Base-by-base conservation (phyloP, 2,888 invertebrate species). In the Diaprepes abbreviatus region DNA sequence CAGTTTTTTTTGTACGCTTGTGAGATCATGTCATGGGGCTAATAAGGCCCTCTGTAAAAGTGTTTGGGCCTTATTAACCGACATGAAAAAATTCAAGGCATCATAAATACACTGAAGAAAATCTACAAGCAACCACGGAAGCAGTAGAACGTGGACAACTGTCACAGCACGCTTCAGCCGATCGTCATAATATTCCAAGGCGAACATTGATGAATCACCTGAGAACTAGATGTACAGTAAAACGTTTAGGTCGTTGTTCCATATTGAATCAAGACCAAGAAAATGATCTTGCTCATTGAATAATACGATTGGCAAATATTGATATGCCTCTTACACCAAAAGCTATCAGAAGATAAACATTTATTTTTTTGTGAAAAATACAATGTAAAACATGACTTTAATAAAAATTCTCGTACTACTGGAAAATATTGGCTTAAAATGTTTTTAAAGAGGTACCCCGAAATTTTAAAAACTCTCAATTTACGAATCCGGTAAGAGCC, bases 381-480 rank as follows among this genome's bases (percentile, higher is more conserved):
- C 10, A 10, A 33, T 33, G 3, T 33, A 33, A 3, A 33, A 33
- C 33, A 9, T 9, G 7, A 9, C 33, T 33, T 33, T 9, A 33
- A 33, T 10, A 33, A 33, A 33, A 9, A 33, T 33, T 3, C 10
- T 33, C n/a, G 10, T 9, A 3, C 7, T 33, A 9, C 33, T 2
- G 33, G 33, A 3, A 33, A 33, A 33, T 3, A 33, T 9, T 33
- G 33, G 6, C 10, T 33, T 33, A 33, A 33, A 9, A 33, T 33
- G 7, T 33, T 6, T 9, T 33, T 33, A 10, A 33, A 10, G 9
- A 3, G 33, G 33, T 9, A 33, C 10, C 33, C 4, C 9, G 33
- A 52, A 52, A 52, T 52, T 52, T 14, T 19, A n/a, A 52, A 52
- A 52, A 52, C 12, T 28, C 52, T 28, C 52, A 52, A 6, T 21